Evolutionary conservation across 2,888 invertebrate species (phyloP).

Genomic region (Glaucopsyche alexis): DNA sequence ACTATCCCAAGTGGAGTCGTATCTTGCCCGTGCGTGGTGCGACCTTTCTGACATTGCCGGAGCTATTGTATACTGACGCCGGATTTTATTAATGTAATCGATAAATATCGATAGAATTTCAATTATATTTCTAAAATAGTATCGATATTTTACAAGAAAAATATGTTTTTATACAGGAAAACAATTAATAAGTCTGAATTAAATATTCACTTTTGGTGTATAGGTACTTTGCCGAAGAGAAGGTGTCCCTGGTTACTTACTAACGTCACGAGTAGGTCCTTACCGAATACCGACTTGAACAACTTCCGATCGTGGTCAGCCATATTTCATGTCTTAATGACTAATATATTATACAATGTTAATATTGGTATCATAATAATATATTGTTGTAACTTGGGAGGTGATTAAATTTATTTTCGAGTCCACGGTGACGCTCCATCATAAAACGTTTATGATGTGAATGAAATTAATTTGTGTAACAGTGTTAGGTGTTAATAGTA

Average conservation of each 20-base stretch:
- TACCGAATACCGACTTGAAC: background rate
- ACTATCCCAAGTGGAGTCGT: conserved; percentile 21
- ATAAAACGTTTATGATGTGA: background rate
- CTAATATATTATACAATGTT: conserved; percentile 14
- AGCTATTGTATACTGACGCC: background rate
- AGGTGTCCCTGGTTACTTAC: too few species aligned
- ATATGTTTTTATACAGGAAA: too few species aligned
- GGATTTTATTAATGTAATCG: too few species aligned
- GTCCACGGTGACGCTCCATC: background rate
- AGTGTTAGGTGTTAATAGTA: conserved; percentile 1
- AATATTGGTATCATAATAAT: background rate
- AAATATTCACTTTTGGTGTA: background rate
- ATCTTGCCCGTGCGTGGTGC: background rate
- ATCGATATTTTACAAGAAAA: too few species aligned
- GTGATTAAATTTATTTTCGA: conserved; percentile 1
- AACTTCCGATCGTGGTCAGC: background rate
- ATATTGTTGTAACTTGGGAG: background rate
- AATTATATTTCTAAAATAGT: too few species aligned
- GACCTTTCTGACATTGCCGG: background rate
- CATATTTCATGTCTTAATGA: conserved; percentile 5
- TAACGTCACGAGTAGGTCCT: background rate
- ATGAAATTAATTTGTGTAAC: conserved; percentile 14
- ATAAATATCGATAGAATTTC: too few species aligned
- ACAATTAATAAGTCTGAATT: too few species aligned
- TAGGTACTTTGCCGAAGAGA: background rate